These are phyloP conservation scores for Siniperca obscura DNA, from an alignment of 2,797 vertebrate genomes.

Conservation along the genomic window DNA sequence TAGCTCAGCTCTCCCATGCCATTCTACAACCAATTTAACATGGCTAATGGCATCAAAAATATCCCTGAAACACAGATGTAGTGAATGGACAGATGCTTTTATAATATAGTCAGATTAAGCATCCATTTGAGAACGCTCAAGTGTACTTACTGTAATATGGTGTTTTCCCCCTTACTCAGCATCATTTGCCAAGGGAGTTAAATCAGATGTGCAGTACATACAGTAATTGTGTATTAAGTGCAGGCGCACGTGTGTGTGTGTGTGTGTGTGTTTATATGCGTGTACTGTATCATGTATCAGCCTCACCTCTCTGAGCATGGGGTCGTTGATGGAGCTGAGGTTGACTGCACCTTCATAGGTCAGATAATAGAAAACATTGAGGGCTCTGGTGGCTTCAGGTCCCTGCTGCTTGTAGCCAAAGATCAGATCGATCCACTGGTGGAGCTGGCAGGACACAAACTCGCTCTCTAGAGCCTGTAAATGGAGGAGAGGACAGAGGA, in stretches of 20 bases:
- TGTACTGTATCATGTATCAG: not conserved
- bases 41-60: constrained; percentile 75
- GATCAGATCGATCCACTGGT: constrained; percentile 99
- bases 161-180: constrained; percentile 65
- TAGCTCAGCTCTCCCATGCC: constrained; percentile 61
- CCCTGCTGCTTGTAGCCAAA: constrained; percentile 99
- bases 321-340: constrained; percentile 93
- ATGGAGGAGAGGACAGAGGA: constrained; percentile 22
- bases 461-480: constrained; percentile 96
- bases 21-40: constrained; percentile 65
- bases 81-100: constrained; percentile 64
- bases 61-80: constrained; percentile 49
- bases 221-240: constrained; percentile 35
- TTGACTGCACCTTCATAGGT: constrained; percentile 96
- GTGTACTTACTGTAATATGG: constrained; percentile 69
- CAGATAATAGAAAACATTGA: constrained; percentile 97
- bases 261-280: not conserved
- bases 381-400: constrained; percentile 92
- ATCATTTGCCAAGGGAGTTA: constrained; percentile 41
- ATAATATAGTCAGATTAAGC: constrained; percentile 66
- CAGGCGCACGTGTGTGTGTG: not conserved
- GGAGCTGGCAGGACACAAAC: constrained; percentile 98
- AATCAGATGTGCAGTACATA: constrained; percentile 24
- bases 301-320: constrained; percentile 93
- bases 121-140: constrained; percentile 63